Evolutionary conservation across 2,888 invertebrate species (phyloP).

Genomic region (Stenichneumon culpator): DNA sequence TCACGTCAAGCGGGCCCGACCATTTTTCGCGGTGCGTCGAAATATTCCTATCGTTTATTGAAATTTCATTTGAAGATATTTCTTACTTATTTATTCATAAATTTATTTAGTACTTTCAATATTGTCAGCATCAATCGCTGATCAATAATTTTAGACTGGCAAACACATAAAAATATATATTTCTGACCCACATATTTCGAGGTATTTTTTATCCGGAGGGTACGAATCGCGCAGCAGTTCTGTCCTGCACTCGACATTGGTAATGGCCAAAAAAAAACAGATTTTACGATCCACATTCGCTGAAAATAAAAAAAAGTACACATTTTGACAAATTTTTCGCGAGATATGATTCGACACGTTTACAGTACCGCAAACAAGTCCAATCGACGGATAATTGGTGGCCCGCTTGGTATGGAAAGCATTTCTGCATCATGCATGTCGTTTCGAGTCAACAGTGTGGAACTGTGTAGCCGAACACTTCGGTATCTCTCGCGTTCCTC

Average conservation of each 20-base stretch:
- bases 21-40: not conserved
- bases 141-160: no score
- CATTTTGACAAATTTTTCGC: not conserved
- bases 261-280: no score
- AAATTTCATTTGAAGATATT: not conserved
- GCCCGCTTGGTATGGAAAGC: not conserved
- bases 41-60: not conserved
- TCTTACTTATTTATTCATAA: not conserved
- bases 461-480: not conserved
- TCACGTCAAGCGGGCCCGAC: not conserved
- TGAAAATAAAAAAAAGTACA: not conserved
- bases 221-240: no score
- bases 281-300: no score
- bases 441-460: not conserved
- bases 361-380: not conserved
- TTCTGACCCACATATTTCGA: no score
- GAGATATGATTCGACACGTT: not conserved
- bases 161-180: no score
- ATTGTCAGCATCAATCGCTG: no score
- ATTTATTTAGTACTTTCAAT: not conserved
- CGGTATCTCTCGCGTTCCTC: slow-evolving; percentile 33
- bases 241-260: no score
- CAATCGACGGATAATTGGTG: not conserved
- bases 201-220: no score
- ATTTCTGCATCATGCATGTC: not conserved